Evolutionary conservation across 2,888 invertebrate genomes (phyloP).

Genomic region (Hoplodrina blanda): DNA sequence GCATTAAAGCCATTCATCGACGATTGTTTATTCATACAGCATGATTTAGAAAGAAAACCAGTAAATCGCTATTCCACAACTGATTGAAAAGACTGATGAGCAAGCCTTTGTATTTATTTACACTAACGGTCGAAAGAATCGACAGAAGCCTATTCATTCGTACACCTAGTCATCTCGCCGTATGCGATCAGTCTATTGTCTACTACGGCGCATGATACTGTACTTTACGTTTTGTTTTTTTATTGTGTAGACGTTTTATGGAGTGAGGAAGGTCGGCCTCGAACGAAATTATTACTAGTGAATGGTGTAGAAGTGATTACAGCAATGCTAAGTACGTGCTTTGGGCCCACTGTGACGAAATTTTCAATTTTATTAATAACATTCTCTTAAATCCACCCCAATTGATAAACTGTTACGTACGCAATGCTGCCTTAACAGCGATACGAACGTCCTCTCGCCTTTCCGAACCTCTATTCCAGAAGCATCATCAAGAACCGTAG

Average conservation of each 20-base stretch:
- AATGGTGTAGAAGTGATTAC: background rate
- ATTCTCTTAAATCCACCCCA: background rate
- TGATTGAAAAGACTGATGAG: constrained; percentile 2
- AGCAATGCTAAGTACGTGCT: constrained; percentile 33
- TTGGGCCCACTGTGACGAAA: background rate
- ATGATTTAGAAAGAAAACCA: background rate
- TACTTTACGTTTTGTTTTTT: constrained; percentile 13
- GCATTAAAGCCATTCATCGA: no score
- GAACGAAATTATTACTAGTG: background rate
- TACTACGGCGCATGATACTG: constrained; percentile 10
- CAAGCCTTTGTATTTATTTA: constrained; percentile 35
- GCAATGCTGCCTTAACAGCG: no score
- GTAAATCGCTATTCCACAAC: background rate
- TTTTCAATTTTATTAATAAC: no score
- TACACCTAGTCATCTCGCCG: background rate
- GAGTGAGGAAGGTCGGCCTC: background rate
- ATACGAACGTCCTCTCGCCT: background rate
- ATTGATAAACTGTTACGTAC: no score
- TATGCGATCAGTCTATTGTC: constrained; percentile 37
- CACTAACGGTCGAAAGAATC: background rate
- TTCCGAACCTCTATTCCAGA: background rate
- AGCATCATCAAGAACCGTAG: no score
- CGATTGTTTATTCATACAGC: no score
- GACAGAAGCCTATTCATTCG: constrained; percentile 21
- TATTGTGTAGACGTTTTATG: background rate